phyloP scores from a whole-genome alignment of 2,888 invertebrate species.

The Schrankia costaestrigalis region DNA sequence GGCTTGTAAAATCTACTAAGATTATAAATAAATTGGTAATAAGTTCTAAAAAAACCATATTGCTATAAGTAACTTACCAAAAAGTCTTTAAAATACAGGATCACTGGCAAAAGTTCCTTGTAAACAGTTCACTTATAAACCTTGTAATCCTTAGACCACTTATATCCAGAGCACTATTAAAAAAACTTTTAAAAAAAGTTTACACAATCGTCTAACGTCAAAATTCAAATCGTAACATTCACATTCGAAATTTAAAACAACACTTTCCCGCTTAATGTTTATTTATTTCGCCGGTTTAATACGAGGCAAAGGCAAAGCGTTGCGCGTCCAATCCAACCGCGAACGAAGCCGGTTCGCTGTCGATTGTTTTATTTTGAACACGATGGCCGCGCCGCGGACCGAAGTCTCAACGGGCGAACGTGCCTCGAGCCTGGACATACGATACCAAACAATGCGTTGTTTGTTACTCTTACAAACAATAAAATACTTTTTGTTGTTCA shows the following conservation, averaged over 20 bases:
- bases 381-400: slow-evolving; percentile 25
- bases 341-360: slow-evolving; percentile 72
- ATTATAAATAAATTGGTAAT: no score
- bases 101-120: slow-evolving; percentile 23
- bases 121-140: slow-evolving; percentile 19
- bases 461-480: no score
- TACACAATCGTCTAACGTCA: neutral
- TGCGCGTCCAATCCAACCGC: slow-evolving; percentile 67
- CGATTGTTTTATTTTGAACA: slow-evolving; percentile 70
- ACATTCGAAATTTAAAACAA: slow-evolving; percentile 19
- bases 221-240: slow-evolving; percentile 5
- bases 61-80: no score
- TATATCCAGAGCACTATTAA: slow-evolving; percentile 1
- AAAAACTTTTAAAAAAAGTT: neutral
- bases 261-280: slow-evolving; percentile 62
- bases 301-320: slow-evolving; percentile 31
- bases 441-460: slow-evolving; percentile 45
- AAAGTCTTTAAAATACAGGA: neutral
- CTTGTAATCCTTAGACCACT: slow-evolving; percentile 34
- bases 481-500: no score
- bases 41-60: no score
- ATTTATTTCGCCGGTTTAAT: slow-evolving; percentile 39
- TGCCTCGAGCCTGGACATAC: slow-evolving; percentile 29
- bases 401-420: slow-evolving; percentile 39
- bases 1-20: no score